These are phyloP conservation scores for Anoplophora glabripennis DNA, from an alignment of 1,140 invertebrate species.

Conservation along the genomic window DNA sequence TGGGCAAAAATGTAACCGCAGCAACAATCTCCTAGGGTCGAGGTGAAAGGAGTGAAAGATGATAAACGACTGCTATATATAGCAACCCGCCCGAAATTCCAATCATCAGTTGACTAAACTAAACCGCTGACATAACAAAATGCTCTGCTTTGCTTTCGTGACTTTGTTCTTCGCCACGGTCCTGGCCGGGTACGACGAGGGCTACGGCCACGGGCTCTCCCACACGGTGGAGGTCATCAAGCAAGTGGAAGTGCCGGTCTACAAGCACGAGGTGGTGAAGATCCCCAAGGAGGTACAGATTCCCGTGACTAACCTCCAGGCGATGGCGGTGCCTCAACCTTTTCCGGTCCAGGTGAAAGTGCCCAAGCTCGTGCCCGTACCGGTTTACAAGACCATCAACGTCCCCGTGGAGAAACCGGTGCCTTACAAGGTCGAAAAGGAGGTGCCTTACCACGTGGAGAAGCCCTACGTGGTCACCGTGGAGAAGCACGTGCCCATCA, in stretches of 20 bases:
- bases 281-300: conserved; percentile 64
- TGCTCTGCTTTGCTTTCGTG: too few relatives aligned
- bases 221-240: conserved; percentile 68
- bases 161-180: too few relatives aligned
- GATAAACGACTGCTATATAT: too few relatives aligned
- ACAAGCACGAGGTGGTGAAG: conserved; percentile 66
- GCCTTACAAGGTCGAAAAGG: conserved; percentile 69
- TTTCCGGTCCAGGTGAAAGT: conserved; percentile 73
- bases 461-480: conserved; percentile 68
- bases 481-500: conserved; percentile 69
- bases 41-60: too few relatives aligned
- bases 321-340: conserved; percentile 67
- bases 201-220: conserved; percentile 48
- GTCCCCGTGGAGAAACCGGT: conserved; percentile 70
- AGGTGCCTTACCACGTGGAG: conserved; percentile 69
- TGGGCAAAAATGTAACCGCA: too few relatives aligned
- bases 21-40: too few relatives aligned
- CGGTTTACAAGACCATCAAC: conserved; percentile 68
- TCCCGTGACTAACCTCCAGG: conserved; percentile 66
- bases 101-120: too few relatives aligned
- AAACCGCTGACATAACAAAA: too few relatives aligned
- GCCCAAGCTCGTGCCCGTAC: conserved; percentile 66
- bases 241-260: conserved; percentile 65
- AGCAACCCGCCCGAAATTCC: too few relatives aligned
- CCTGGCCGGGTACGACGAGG: conserved; percentile 30